Evolutionary conservation across 2,797 vertebrate genomes (phyloP).

Genomic region (Oryzias dopingdopingensis): DNA sequence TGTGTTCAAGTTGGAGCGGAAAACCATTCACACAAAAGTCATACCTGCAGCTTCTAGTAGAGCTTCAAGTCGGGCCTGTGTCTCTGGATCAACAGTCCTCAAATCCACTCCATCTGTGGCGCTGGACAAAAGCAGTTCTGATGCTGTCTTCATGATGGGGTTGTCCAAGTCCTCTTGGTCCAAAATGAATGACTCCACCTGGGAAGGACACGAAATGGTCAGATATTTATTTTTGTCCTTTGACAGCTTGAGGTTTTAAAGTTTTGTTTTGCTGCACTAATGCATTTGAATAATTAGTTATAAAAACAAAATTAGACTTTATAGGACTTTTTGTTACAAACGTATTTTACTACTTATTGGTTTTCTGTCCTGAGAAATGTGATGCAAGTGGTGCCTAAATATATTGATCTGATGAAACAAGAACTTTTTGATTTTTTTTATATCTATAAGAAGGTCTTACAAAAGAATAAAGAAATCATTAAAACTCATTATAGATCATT

Average conservation of each 20-base stretch:
- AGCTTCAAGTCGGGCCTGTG: conserved; percentile 96
- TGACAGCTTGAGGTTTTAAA: conserved; percentile 8
- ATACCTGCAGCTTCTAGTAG: conserved; percentile 98
- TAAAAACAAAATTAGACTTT: no score
- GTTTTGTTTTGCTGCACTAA: neutral
- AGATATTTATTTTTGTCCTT: neutral
- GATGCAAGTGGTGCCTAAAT: neutral
- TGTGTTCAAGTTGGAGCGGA: conserved; percentile 20
- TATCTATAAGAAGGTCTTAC: no score
- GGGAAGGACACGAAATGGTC: conserved; percentile 17
- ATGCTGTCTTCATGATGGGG: conserved; percentile 98
- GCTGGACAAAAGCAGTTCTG: conserved; percentile 94
- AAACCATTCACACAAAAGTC: conserved; percentile 18
- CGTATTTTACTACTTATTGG: neutral
- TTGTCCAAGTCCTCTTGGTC: conserved; percentile 99
- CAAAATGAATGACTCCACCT: conserved; percentile 99
- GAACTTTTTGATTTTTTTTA: no score
- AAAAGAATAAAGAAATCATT: no score
- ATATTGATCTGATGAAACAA: neutral
- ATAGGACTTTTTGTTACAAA: no score
- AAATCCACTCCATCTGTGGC: conserved; percentile 95
- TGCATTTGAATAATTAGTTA: no score
- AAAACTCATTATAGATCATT: neutral
- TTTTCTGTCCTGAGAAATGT: neutral
- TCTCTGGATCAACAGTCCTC: conserved; percentile 97